Percentiles rank a stretch among this genome's conserved stretches.
Evolutionary conservation across 2,888 invertebrate genomes (phyloP).

Genomic region (Oxystoma pomonae): DNA sequence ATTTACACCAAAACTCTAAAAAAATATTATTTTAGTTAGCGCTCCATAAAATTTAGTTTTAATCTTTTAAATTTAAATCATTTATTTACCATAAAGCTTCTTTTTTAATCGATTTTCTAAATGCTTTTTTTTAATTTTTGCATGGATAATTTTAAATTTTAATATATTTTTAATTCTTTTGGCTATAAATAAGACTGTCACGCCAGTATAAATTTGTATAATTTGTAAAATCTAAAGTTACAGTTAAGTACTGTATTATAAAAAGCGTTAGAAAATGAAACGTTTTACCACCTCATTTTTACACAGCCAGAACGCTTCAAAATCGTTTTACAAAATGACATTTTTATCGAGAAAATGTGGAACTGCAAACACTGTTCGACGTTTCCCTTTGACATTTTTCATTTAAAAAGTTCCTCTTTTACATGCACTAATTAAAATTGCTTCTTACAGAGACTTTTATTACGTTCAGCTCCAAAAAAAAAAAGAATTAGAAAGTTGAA

Average conservation of each 20-base stretch:
- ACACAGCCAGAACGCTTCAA: not conserved
- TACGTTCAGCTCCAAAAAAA: not conserved
- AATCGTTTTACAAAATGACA: not conserved
- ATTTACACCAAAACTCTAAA: no score
- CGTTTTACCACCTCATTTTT: constrained; percentile 2
- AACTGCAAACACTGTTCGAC: not conserved
- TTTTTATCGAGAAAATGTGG: not conserved
- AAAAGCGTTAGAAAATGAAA: not conserved
- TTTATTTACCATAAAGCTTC: no score
- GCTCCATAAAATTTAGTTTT: no score
- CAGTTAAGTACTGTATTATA: not conserved
- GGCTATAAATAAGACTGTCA: no score
- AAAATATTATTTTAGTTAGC: no score
- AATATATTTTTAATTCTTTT: no score
- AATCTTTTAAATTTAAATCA: no score
- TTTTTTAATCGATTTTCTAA: no score
- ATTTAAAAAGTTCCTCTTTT: not conserved
- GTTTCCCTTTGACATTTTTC: not conserved
- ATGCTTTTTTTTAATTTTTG: no score
- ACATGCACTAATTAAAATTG: not conserved
- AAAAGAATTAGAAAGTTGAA: not conserved
- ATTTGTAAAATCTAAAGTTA: not conserved
- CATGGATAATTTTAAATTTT: no score
- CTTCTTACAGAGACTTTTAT: not conserved
- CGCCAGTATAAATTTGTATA: no score